Evolutionary conservation across 2,113 vertebrate genomes (phyloP).

Genomic region (Sinocyclocheilus rhinocerous): DNA sequence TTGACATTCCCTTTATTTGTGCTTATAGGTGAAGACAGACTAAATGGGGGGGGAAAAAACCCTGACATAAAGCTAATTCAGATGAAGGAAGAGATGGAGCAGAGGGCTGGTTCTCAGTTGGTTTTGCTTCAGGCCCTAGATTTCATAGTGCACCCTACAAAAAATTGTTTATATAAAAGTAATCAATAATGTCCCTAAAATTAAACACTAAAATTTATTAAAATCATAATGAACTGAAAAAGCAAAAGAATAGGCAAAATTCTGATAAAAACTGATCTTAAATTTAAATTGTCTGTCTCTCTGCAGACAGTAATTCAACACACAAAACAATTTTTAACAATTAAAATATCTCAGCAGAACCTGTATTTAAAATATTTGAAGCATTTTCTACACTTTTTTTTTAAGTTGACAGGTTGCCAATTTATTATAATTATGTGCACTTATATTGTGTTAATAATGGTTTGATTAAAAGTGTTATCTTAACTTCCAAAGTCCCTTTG

Average conservation of each 20-base stretch:
- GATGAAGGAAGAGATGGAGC: too few relatives aligned
- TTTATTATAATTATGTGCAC: neutral
- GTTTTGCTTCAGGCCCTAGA: too few relatives aligned
- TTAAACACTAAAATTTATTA: neutral
- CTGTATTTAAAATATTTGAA: neutral
- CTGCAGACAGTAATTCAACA: neutral
- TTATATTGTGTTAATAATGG: neutral
- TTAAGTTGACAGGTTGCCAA: neutral
- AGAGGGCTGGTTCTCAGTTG: too few relatives aligned
- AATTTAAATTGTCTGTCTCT: neutral
- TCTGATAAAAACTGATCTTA: neutral
- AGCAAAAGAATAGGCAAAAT: neutral
- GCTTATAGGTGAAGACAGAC: too few relatives aligned
- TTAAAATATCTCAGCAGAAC: neutral
- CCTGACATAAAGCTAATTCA: too few relatives aligned
- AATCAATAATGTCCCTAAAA: neutral
- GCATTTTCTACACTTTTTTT: neutral
- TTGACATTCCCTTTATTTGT: too few relatives aligned
- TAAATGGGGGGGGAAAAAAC: too few relatives aligned
- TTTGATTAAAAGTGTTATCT: neutral
- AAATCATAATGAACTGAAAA: neutral
- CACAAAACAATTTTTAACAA: neutral
- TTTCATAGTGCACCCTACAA: too few relatives aligned
- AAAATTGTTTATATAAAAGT: neutral
- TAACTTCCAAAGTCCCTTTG: neutral